Conservation (phyloP, 2,888 invertebrate genomes). For the Hydropsyche betteni region DNA sequence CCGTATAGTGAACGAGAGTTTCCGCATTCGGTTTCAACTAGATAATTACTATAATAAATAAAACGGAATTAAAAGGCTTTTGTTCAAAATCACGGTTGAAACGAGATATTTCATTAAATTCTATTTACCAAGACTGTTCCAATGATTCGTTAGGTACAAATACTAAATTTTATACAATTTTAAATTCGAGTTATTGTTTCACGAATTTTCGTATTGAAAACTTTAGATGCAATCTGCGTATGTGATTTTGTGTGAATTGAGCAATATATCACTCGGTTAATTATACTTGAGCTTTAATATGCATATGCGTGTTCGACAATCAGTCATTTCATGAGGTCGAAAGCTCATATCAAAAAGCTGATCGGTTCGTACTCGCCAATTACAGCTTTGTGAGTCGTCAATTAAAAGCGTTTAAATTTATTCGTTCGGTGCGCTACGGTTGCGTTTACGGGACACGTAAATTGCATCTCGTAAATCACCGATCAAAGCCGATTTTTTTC, state of each 20-base stretch:
- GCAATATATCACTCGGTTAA: background rate
- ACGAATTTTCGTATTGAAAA: no score
- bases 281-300: background rate
- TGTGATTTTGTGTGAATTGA: no score
- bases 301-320: background rate
- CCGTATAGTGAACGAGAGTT: background rate
- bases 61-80: no score
- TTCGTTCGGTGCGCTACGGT: slow-evolving; percentile 11
- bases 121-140: no score
- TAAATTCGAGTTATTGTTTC: no score
- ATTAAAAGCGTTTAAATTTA: slow-evolving; percentile 8
- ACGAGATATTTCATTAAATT: no score
- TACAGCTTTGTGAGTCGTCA: slow-evolving; percentile 6
- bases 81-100: no score
- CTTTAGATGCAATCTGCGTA: no score
- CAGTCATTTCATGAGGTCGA: background rate
- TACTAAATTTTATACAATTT: no score
- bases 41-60: no score
- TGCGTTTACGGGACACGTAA: slow-evolving; percentile 13
- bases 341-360: background rate
- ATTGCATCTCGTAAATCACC: slow-evolving; percentile 16
- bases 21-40: no score
- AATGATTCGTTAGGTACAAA: no score
- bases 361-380: background rate
- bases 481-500: background rate